Percentiles rank a stretch among this genome's conserved stretches.
Conservation (phyloP, 2,113 vertebrate species). For the Eulacestoma nigropectus region DNA sequence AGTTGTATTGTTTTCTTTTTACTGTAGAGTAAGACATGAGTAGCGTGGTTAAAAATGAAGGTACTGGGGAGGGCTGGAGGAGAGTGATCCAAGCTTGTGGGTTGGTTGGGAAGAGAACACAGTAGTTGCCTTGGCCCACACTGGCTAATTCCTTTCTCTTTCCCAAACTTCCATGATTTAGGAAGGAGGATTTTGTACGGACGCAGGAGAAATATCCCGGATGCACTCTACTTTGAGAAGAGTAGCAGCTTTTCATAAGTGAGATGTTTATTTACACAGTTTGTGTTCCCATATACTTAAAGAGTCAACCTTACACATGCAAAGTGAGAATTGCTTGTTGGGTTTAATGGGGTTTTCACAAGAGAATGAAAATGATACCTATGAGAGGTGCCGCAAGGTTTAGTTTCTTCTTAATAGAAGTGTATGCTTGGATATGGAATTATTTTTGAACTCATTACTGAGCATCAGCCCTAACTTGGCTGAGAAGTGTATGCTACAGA, state of each 20-base stretch:
- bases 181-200: conserved; percentile 68
- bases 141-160: conserved; percentile 32
- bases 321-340: not conserved
- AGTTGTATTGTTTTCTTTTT: not conserved
- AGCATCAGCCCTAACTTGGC: not conserved
- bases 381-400: not conserved
- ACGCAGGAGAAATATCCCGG: conserved; percentile 56
- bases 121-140: not conserved
- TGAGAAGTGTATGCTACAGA: not conserved
- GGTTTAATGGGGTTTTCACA: not conserved
- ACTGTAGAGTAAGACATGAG: not conserved
- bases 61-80: not conserved
- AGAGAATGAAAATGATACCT: not conserved
- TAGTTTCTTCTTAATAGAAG: not conserved
- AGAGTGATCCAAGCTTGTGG: not conserved
- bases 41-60: not conserved
- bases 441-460: not conserved
- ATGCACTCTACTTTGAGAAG: conserved; percentile 75
- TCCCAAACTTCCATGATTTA: conserved; percentile 48
- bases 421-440: not conserved
- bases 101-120: not conserved
- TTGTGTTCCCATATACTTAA: not conserved
- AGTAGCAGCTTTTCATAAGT: conserved; percentile 85
- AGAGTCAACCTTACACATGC: not conserved
- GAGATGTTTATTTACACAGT: conserved; percentile 52